A percentile compares a stretch with the other conserved stretches of the same genome.
phyloP scores from a whole-genome alignment of 2,888 invertebrate species.

The Stictocephala bisonia region DNA sequence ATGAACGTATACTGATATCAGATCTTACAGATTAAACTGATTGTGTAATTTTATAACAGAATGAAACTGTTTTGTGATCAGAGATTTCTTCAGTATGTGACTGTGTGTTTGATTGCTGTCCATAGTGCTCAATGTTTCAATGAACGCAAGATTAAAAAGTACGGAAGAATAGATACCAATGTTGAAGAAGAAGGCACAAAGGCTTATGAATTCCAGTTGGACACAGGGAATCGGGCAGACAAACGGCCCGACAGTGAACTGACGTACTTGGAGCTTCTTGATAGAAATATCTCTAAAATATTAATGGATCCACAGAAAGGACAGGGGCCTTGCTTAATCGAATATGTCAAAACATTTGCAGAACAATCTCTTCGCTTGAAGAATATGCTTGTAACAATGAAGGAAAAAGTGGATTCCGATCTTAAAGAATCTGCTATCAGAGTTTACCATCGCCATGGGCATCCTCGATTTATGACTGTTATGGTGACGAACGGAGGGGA shows the following conservation, averaged over 20 bases:
- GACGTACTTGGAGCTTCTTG: slow-evolving; percentile 30
- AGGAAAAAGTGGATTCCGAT: neutral
- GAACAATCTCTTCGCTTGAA: slow-evolving; percentile 19
- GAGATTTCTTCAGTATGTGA: too few relatives aligned
- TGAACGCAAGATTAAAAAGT: too few relatives aligned
- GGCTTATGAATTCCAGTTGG: slow-evolving; percentile 18
- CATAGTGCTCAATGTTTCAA: too few relatives aligned
- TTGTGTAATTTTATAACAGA: too few relatives aligned
- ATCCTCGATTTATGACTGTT: slow-evolving; percentile 15
- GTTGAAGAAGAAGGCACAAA: slow-evolving; percentile 28
- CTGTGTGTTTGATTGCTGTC: too few relatives aligned
- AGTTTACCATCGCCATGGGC: slow-evolving; percentile 11
- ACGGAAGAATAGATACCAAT: too few relatives aligned
- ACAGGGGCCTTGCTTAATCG: slow-evolving; percentile 20
- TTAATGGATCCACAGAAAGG: slow-evolving; percentile 30
- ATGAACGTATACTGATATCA: too few relatives aligned
- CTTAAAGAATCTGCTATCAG: slow-evolving; percentile 16
- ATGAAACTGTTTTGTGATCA: too few relatives aligned
- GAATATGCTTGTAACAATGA: slow-evolving; percentile 7
- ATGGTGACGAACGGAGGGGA: slow-evolving; percentile 18
- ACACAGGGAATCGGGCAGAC: neutral
- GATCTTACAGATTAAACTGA: too few relatives aligned
- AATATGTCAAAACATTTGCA: slow-evolving; percentile 11
- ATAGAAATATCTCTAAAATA: slow-evolving; percentile 26
- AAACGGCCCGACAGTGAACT: slow-evolving; percentile 17